These are phyloP conservation scores for Hydrolagus affinis DNA, from an alignment of 2,113 vertebrate genomes.

Conservation along the genomic window DNA sequence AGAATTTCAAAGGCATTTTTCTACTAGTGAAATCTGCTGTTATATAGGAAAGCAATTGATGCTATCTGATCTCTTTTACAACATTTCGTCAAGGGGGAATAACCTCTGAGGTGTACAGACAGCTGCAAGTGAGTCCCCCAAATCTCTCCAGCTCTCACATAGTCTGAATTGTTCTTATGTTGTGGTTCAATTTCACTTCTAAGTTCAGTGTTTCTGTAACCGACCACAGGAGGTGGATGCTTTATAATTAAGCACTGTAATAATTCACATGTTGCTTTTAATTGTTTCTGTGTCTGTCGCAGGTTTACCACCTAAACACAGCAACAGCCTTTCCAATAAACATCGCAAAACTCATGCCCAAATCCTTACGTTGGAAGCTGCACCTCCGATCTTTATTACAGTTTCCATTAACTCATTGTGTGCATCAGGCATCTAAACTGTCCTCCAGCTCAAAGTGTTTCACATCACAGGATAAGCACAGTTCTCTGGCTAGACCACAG, in stretches of 20 bases:
- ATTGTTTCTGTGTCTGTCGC: neutral
- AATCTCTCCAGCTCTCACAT: neutral
- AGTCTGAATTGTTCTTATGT: neutral
- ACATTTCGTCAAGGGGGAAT: neutral
- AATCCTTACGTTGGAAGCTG: neutral
- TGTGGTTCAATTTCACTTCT: neutral
- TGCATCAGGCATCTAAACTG: neutral
- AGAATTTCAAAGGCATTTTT: slow-evolving; percentile 8
- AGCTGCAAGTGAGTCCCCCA: neutral
- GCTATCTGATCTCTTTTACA: neutral
- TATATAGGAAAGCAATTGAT: neutral
- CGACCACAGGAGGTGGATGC: neutral
- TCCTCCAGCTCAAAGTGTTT: neutral
- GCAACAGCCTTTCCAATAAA: neutral
- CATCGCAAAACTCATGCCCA: neutral
- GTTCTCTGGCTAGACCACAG: too few species aligned
- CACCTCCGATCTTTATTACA: neutral
- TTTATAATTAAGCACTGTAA: neutral
- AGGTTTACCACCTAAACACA: neutral
- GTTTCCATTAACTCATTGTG: neutral
- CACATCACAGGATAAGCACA: neutral
- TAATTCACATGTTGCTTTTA: neutral
- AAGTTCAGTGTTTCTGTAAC: neutral
- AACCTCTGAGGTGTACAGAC: neutral
- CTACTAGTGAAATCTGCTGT: neutral